Evolutionary conservation across 2,113 vertebrate species (phyloP), one percentile per base, ranked within the genome.

Genomic region (Periophthalmus modestus): DNA sequence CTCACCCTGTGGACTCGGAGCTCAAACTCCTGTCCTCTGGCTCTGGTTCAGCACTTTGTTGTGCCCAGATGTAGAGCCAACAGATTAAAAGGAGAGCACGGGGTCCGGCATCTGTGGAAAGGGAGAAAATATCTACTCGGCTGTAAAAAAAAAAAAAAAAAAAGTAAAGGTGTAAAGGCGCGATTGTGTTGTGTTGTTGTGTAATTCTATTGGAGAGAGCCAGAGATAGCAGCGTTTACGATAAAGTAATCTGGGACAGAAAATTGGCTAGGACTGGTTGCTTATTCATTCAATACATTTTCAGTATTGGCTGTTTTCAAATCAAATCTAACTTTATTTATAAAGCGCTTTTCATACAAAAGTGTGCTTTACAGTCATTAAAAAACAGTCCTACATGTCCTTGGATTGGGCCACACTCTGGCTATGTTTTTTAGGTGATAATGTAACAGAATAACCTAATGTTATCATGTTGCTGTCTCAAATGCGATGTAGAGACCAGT

Each of bases 51-150:
- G 15, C 12, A 12, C 47, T 48, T 48, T 48, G 47, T 16, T 48
- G 47, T 16, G 47, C 14, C 47, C 47, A 48, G 47, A 48, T 48
- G 47, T 16, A 16, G 14, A 16, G 16, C 47, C 47, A 48, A 48
- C 13, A 14, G 14, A 48, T 16, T 48, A 16, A 48, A 77, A n/a
- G 43, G 73, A 69, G 59, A 36, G 66, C 69, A 59, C 70, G 52
- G 68, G 33, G 73, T 78, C 68, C 58, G 48, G 69, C 77, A 59
- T 68, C 72, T 36, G 19, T 0, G 43, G 63, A 82, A 68, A 63
- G 52, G 61, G 28, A 36, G 65, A 47, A 71, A 72, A 75, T 74
- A 52, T 66, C 21, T 63, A 58, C 39, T 34, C 68, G 47, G 68
- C 57, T 50, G 52, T 65, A 52, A 16, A 52, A n/a, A n/a, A n/a